phyloP scores from a whole-genome alignment of 2,113 vertebrate genomes.

The Dissostichus mawsoni region DNA sequence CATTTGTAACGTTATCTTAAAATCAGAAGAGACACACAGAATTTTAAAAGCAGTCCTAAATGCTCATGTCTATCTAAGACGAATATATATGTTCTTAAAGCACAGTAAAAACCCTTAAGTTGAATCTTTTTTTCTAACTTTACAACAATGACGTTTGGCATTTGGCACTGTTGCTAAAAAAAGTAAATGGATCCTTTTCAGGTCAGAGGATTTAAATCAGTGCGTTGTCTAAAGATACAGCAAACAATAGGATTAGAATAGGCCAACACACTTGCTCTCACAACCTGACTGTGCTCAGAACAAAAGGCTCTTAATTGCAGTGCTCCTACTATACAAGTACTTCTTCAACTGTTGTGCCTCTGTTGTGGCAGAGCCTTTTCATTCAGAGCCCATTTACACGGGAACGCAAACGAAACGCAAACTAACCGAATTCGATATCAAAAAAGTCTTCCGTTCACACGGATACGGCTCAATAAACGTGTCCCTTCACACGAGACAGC shows the following conservation, averaged over 20 bases:
- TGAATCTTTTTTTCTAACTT: no score
- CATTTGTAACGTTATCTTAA: neutral
- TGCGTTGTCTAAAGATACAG: neutral
- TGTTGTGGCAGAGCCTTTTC: no score
- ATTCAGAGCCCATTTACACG: no score
- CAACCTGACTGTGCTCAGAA: no score
- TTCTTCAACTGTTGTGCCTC: neutral
- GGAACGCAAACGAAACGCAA: no score
- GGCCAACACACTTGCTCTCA: neutral
- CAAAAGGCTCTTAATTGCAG: neutral
- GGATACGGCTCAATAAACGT: no score
- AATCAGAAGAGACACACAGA: neutral
- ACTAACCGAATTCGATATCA: no score
- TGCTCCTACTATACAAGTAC: neutral
- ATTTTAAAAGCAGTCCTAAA: neutral
- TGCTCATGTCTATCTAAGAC: neutral
- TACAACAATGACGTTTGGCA: neutral
- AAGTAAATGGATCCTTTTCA: neutral
- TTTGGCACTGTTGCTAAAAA: neutral
- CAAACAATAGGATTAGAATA: neutral
- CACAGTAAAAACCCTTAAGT: neutral
- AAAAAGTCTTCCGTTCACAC: no score
- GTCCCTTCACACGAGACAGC: no score
- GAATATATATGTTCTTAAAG: no score
- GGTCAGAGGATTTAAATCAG: neutral